Base-by-base conservation (phyloP, 2,888 invertebrate genomes). In the Morinoia aosen region DNA sequence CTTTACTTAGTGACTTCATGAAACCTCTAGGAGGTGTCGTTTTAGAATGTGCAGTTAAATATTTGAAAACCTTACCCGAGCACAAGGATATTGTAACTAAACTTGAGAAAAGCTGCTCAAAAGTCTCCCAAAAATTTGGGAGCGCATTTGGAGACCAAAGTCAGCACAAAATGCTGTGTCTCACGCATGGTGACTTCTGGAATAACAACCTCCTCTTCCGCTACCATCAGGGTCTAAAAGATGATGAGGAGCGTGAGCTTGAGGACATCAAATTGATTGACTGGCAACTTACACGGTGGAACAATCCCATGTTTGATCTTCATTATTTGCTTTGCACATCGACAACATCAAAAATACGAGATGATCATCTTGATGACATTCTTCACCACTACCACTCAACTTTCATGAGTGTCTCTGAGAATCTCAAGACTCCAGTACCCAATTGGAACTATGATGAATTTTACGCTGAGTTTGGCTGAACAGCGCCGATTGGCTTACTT, bases 181-280 rank as follows among this genome's bases (percentile, higher is more conserved):
- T 96, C 40, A 96, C 96, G 40, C 96, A 96, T 91, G 96, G 96
- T 33, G 96, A 96, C 56, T 96, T 96, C 95, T 96, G 96, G 96
- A 96, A 95, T 56, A 96, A 95, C 88, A 96, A 96, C 91, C 95
- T 96, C 14, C 95, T 96, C 95, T 96, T 95, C 94, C 94, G 90
- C 56, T 96, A 96, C 39, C 40, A 88, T 56, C 57, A 58, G 16
- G 48, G 16, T 39, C 48, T 48, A 48, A 56, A 56, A 25, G 56
- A 91, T 33, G 90, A 95, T 95, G 95, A 95, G 14, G 95, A 95
- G n/a, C 88, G 88, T 40, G 56, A n/a, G 11, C 95, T 96, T 64
- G 95, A 96, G 25, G 95, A 95, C 33, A 88, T 96, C 39, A 96
- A 96, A 48, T 93, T 96, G 58, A 96, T 96, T 76, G 96, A 96